Evolutionary conservation across 2,888 invertebrate species (phyloP), one percentile per base, ranked within the genome.

Genomic region (Campaea margaritaria): DNA sequence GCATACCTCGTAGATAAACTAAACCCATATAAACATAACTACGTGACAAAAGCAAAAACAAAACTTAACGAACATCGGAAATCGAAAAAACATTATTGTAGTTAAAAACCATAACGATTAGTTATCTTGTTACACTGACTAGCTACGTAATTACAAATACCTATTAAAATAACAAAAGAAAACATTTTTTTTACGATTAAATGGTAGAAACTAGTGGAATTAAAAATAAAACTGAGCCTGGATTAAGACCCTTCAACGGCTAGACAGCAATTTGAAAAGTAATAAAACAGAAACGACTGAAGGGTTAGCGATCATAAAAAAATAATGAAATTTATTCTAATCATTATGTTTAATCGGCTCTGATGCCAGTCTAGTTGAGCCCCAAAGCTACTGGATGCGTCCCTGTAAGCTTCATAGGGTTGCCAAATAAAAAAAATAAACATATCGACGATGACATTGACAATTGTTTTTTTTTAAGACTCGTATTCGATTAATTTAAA

Each of bases 321-420:
- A 72, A 68, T 57, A 73, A 70, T 69, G 62, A 68, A 73, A 73
- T 65, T 69, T 70, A 76, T 75, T 70, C 70, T 70, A 75, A 74
- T 69, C 69, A 72, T 74, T 71, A 75, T 68, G 62, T 42, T 64
- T 72, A 71, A 73, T 73, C 67, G 66, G 39, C 52, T 53, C 63
- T 58, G 67, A 66, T 70, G 68, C 65, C 61, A 64, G 67, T 79
- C 78, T 12, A 31, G 28, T 16, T 28, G 44, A 44, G 21, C 55
- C 49, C n/a, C 72, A 79, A 79, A 78, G 84, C 84, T 82, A 81
- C 82, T 73, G 78, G 75, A 74, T 43, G 44, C 38, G 27, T 43
- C 64, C 58, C 57, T 68, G 47, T 48, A 65, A 61, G 10, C 36
- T 7, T 28, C 0, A 0, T 41, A 57, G 57, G 49, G 50, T 21